Percentiles rank a stretch among this genome's conserved stretches.
These are phyloP conservation scores for Zapus hudsonius DNA, from an alignment of 2,113 vertebrate genomes.

Conservation along the genomic window DNA sequence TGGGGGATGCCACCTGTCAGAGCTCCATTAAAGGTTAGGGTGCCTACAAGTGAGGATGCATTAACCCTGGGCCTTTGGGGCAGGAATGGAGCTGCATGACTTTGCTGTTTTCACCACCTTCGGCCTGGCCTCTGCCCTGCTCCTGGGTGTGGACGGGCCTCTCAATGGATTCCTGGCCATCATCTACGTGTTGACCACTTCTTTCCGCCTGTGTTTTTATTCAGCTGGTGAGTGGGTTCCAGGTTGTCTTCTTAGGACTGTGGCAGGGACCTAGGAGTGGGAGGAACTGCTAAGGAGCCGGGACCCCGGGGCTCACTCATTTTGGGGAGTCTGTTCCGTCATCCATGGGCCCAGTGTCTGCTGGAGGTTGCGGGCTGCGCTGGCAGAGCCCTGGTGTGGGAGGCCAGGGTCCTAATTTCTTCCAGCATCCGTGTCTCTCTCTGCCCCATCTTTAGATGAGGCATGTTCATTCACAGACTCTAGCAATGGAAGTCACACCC, in stretches of 20 bases:
- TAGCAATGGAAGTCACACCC: background rate
- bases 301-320: background rate
- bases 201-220: conserved; percentile 93
- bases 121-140: conserved; percentile 91
- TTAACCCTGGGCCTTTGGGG: conserved; percentile 5
- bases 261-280: background rate
- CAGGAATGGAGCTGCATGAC: conserved; percentile 94
- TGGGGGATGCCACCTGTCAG: background rate
- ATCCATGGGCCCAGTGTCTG: background rate
- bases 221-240: conserved; percentile 85
- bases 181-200: conserved; percentile 90
- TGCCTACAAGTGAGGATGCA: background rate
- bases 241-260: background rate
- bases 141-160: conserved; percentile 87
- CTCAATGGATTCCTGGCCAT: conserved; percentile 90
- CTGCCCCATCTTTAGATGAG: background rate
- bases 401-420: background rate
- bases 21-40: background rate
- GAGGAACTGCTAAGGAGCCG: background rate
- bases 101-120: conserved; percentile 96
- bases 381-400: background rate
- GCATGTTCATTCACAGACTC: background rate
- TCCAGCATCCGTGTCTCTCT: background rate
- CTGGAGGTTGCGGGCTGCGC: background rate
- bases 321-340: background rate